Base-by-base conservation (phyloP, 2,113 vertebrate species). In the Epinephelus cyanopodus region DNA sequence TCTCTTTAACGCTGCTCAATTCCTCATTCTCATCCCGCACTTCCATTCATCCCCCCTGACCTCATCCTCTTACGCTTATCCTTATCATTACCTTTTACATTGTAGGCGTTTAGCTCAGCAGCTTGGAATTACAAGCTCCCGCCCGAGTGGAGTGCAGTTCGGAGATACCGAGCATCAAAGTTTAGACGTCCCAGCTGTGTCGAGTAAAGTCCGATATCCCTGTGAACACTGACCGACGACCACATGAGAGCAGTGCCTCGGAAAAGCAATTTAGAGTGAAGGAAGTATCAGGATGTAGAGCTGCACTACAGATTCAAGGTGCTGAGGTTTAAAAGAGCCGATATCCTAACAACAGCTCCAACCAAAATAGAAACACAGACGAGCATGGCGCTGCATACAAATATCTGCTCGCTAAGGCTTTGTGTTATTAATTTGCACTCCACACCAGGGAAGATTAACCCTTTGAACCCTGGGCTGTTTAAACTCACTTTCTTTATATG, bases 11-110 rank as follows among this genome's bases (percentile, higher is more conserved):
- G 3, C 75, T 29, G 12, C 87, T 89, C 82, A 54, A 58, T 87
- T 86, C 82, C 77, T 72, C 48, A 50, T 87, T 85, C 82, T 82
- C 75, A 65, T 77, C 83, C 86, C 13, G 54, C 68, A 37, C 76
- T 47, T 79, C 82, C 75, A 73, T 89, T 90, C 79, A 89, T 29
- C 81, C 84, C 89, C 82, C 67, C 82, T 83, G 84, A 91, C 89
- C 92, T 91, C 85, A 85, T 93, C 92, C 91, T 90, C 88, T 90
- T 89, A 90, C 63, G 62, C 82, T 91, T 63, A 88, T 92, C 91
- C 88, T 93, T 91, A 93, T 93, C 91, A 74, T 87, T 91, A 90
- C 89, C 87, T 79, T 87, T 79, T 71, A 80, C 90, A 83, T 88
- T 85, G 89, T 90, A 69, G 90, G 83, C 83, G 82, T 91, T 92